Evolutionary conservation across 1,140 invertebrate species (phyloP), one percentile per base, ranked within the genome.

Genomic region (Dinothrombium tinctorium): DNA sequence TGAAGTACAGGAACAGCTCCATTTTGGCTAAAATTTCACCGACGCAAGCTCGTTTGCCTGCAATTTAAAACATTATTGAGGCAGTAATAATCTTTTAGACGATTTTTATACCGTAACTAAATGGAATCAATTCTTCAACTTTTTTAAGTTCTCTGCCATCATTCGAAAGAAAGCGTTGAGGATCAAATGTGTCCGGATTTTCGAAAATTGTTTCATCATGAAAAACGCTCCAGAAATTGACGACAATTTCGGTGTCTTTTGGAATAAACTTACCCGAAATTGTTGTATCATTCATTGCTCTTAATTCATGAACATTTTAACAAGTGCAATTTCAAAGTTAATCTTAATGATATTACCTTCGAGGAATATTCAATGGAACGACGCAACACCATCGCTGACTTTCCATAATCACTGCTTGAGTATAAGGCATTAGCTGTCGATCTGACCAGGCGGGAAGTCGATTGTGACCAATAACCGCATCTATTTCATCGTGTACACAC

Each of bases 1-100:
- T 68, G 3, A 71, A 73, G 51, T 84, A 79, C 15, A 86, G 53
- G 49, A 89, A 89, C 9, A 89, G 64, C 50, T 84, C 86, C 43
- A 76, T 72, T 49, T 71, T 73, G 1, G 79, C 81, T 37, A 89
- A 54, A 15, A 69, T 61, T 59, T 87, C 80, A 8, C 83, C 83
- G 52, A 84, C 72, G 51, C 83, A 90, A 28, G 74, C 68, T 53
- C 75, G 73, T 50, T 75, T 80, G 9, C 72, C 72, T 82, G 47
- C 44, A 60, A 59, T 7, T 15, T 9, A n/a, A 29, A 29, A 9
- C 28, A 29, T 9, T 29, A 29, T n/a, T n/a, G n/a, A n/a, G n/a
- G n/a, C n/a, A n/a, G n/a, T n/a, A n/a, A n/a, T n/a, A n/a, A n/a
- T n/a, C n/a, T n/a, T n/a, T n/a, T n/a, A n/a, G n/a, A n/a, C n/a